These are phyloP conservation scores for Dromaius novaehollandiae DNA, from an alignment of 2,113 vertebrate genomes.

Conservation along the genomic window DNA sequence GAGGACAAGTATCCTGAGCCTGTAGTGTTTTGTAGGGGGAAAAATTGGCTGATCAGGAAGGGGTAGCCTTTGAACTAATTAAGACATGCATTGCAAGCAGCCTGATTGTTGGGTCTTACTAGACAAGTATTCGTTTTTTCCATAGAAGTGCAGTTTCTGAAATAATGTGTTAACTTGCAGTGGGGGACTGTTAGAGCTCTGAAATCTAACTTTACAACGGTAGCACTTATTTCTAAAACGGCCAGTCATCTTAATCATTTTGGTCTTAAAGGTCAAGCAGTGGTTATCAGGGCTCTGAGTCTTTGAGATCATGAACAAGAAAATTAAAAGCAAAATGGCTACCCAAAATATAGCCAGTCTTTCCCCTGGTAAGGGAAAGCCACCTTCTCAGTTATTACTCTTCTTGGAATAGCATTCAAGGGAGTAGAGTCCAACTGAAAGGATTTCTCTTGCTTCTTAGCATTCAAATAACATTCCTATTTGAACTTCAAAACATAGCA, in stretches of 20 bases:
- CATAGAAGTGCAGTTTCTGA: fast-evolving
- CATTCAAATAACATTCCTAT: neutral
- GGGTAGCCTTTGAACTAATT: neutral
- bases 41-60: neutral
- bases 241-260: neutral
- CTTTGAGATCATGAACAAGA: neutral
- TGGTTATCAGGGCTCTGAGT: neutral
- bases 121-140: neutral
- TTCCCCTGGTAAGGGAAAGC: neutral
- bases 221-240: neutral
- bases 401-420: neutral
- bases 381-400: neutral
- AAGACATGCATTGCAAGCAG: neutral
- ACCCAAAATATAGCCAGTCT: neutral
- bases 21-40: neutral
- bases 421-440: neutral
- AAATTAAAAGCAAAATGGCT: neutral
- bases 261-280: neutral
- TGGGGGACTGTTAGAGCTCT: neutral
- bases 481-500: neutral
- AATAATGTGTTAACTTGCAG: neutral
- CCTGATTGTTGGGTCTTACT: neutral
- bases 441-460: neutral
- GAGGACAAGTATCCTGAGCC: neutral
- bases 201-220: neutral